Evolutionary conservation across 2,888 invertebrate species (phyloP), one percentile per base, ranked within the genome.

Genomic region (Acleris holmiana): DNA sequence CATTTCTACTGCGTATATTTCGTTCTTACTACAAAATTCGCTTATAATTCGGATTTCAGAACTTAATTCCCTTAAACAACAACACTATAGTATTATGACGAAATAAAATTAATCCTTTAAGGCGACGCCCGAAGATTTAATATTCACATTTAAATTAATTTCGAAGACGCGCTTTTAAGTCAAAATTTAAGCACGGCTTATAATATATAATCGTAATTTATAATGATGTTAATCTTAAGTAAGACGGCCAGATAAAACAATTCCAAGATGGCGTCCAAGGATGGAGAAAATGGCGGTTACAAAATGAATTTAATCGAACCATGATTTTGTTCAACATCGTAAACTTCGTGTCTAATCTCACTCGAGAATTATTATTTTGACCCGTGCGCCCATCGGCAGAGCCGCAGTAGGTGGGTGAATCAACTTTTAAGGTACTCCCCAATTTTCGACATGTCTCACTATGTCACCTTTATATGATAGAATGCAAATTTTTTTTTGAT

Each of bases 141-240:
- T 57, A 57, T 50, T 21, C 29, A n/a, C 18, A 44, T 56, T 23
- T 8, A 19, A 61, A 56, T 49, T 44, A 56, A 57, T 62, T 50
- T 21, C 40, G 44, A 35, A 29, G 17, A 29, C 21, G 49, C 55
- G 41, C 29, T 62, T 44, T 50, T 10, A 19, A 44, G 55, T 44
- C 29, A 19, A 48, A 48, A 41, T 56, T 41, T 57, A 56, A 50
- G 18, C 46, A 44, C 35, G 44, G 50, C 17, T 46, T 63, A 57
- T 44, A 21, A 55, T 40, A 63, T 40, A 47, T 44, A 51, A 57
- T 57, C 57, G 23, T 63, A 51, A 57, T 57, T 57, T 17, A 63
- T 57, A 46, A 63, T 47, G 46, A 63, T 50, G 23, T 51, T 63
- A 63, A 63, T 51, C 57, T 63, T 51, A 51, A 44, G 25, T 51